Percentiles rank a stretch among this genome's conserved stretches.
These are phyloP conservation scores for Calliopum simillimum DNA, from an alignment of 2,888 invertebrate species.

Conservation along the genomic window DNA sequence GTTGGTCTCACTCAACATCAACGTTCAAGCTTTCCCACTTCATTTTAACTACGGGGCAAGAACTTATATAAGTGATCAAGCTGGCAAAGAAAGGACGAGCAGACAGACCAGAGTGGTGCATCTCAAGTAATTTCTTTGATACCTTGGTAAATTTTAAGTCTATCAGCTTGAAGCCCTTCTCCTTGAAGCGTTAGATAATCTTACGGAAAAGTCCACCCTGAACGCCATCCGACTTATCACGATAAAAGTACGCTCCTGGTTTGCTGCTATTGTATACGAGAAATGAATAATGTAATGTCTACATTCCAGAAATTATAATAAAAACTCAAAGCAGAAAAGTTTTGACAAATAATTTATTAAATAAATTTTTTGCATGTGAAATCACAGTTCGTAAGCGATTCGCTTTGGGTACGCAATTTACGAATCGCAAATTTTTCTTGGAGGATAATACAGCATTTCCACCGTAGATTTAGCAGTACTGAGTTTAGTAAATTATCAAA, in stretches of 20 bases:
- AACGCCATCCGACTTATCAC: constrained; percentile 99
- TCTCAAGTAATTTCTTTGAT: constrained; percentile 83
- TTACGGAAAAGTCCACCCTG: constrained; percentile 96
- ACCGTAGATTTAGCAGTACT: no score
- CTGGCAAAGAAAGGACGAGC: constrained; percentile 93
- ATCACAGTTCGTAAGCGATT: no score
- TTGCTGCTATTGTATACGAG: constrained; percentile 76
- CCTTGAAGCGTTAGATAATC: constrained; percentile 95
- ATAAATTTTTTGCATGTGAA: no score
- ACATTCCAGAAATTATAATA: no score
- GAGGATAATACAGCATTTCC: no score
- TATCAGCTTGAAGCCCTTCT: constrained; percentile 96
- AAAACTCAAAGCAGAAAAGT: no score
- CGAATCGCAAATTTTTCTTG: no score
- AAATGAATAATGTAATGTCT: no score
- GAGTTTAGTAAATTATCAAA: no score
- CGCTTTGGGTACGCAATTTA: no score
- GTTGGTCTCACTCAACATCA: constrained; percentile 96
- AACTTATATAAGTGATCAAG: constrained; percentile 94
- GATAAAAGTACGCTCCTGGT: constrained; percentile 94
- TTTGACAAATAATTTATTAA: no score
- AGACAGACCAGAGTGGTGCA: constrained; percentile 95
- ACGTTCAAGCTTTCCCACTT: constrained; percentile 97
- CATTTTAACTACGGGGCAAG: constrained; percentile 95
- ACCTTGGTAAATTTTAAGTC: constrained; percentile 95